These are phyloP conservation scores for Eledone cirrhosa DNA, from an alignment of 2,888 invertebrate species.

Conservation along the genomic window DNA sequence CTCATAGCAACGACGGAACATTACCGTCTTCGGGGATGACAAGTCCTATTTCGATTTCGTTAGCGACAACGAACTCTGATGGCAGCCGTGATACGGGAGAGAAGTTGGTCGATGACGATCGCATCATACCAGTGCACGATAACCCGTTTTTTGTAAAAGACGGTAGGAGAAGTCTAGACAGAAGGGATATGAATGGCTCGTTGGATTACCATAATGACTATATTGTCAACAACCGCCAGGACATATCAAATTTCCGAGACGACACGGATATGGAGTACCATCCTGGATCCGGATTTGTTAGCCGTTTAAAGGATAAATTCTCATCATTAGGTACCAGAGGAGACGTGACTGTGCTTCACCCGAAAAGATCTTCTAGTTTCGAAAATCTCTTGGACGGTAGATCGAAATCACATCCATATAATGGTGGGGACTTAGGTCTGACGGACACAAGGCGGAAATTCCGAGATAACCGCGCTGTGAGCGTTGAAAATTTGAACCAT, in stretches of 20 bases:
- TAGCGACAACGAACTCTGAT: slow-evolving; percentile 14
- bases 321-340: slow-evolving; percentile 1
- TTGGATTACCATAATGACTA: slow-evolving; percentile 14
- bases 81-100: slow-evolving; percentile 11
- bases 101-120: slow-evolving; percentile 16
- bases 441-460: slow-evolving; percentile 28
- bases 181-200: neutral
- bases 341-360: slow-evolving; percentile 1
- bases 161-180: neutral
- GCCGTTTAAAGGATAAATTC: slow-evolving; percentile 19
- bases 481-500: slow-evolving; percentile 25
- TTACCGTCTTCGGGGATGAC: neutral
- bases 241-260: slow-evolving; percentile 8
- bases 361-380: slow-evolving; percentile 17
- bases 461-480: slow-evolving; percentile 25
- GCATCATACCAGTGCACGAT: slow-evolving; percentile 20
- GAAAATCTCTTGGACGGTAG: slow-evolving; percentile 17
- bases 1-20: slow-evolving; percentile 11
- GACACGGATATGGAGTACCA: slow-evolving; percentile 25
- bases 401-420: slow-evolving; percentile 5
- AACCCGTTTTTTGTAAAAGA: slow-evolving; percentile 19
- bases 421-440: slow-evolving; percentile 27
- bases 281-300: slow-evolving; percentile 22
- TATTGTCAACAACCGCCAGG: slow-evolving; percentile 18
- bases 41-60: slow-evolving; percentile 23